phyloP scores from a whole-genome alignment of 2,888 invertebrate genomes.

The Dinocampus coccinellae region DNA sequence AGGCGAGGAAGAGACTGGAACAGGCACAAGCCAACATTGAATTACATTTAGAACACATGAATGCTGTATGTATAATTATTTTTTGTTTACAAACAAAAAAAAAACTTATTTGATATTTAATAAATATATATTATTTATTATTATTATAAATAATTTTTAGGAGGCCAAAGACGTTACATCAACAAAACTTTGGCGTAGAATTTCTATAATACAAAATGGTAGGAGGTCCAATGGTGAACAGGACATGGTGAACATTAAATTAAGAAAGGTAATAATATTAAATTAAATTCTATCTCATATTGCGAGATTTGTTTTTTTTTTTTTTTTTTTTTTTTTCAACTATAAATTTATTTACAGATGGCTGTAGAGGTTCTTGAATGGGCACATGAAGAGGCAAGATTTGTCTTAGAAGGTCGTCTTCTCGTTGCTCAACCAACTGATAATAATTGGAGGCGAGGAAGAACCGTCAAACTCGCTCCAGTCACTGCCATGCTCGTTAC shows the following conservation, averaged over 20 bases:
- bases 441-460: constrained; percentile 90
- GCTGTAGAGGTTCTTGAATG: constrained; percentile 94
- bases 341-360: constrained; percentile 71
- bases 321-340: constrained; percentile 26
- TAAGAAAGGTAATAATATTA: constrained; percentile 76
- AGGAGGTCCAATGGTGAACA: constrained; percentile 84
- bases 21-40: constrained; percentile 94
- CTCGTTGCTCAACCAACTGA: constrained; percentile 91
- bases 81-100: background rate
- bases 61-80: constrained; percentile 73
- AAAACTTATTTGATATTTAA: background rate
- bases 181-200: constrained; percentile 88
- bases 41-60: constrained; percentile 93
- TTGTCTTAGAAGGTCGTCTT: constrained; percentile 90
- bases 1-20: constrained; percentile 85
- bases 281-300: background rate
- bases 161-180: constrained; percentile 92
- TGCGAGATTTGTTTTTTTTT: too few relatives aligned
- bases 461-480: constrained; percentile 88
- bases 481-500: constrained; percentile 92
- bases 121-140: constrained; percentile 3
- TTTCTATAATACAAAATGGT: constrained; percentile 81
- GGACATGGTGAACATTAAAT: constrained; percentile 89
- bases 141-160: constrained; percentile 53
- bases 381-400: constrained; percentile 93